These are phyloP conservation scores for Holothuria glaberrima DNA, from an alignment of 35 echinoderm and acorn worm genomes.

Conservation along the genomic window DNA sequence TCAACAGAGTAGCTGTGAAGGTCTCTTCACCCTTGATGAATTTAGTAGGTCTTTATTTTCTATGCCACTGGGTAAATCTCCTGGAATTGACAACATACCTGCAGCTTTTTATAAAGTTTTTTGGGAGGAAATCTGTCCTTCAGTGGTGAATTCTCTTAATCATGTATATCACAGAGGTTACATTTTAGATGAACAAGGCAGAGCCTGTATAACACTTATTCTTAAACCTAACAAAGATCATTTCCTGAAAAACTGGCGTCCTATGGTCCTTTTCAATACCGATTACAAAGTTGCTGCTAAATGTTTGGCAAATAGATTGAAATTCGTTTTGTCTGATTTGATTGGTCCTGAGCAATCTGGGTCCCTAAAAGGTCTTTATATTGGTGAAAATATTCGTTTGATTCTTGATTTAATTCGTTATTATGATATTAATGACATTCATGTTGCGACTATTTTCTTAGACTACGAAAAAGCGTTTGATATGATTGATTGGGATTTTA, in stretches of 20 bases:
- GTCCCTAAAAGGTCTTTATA: background rate
- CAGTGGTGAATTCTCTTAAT: too few species aligned
- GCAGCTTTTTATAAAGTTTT: too few species aligned
- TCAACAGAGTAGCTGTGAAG: too few species aligned
- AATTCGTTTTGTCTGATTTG: background rate
- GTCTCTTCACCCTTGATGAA: too few species aligned
- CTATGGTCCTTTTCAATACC: background rate
- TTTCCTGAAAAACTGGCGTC: background rate
- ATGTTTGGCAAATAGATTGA: background rate
- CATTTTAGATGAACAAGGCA: too few species aligned
- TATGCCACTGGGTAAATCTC: too few species aligned
- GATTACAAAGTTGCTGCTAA: background rate
- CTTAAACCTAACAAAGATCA: background rate
- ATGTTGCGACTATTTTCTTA: background rate
- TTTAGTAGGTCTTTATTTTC: too few species aligned
- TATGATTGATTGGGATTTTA: background rate
- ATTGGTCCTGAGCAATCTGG: background rate
- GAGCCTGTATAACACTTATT: too few species aligned
- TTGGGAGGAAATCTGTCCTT: too few species aligned
- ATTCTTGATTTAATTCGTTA: background rate
- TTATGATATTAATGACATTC: background rate
- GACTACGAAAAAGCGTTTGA: background rate
- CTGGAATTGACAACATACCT: too few species aligned
- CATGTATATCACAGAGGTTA: too few species aligned
- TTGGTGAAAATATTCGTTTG: background rate